phyloP scores from a whole-genome alignment of 2,797 vertebrate genomes.

The Sebastes hubbsi region DNA sequence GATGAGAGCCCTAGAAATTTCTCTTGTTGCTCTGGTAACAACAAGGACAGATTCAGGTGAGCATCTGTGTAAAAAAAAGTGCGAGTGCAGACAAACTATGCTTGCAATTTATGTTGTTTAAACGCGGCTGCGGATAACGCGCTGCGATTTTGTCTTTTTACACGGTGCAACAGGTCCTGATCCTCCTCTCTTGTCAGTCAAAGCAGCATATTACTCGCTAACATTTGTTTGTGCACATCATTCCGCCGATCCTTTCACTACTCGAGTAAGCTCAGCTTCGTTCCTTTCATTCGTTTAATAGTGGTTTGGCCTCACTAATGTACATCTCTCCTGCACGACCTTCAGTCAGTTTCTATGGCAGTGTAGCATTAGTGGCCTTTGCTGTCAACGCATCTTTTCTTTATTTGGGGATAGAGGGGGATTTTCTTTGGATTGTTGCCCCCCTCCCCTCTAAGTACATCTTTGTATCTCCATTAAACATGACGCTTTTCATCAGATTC shows the following conservation, averaged over 20 bases:
- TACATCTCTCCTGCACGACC: conserved; percentile 12
- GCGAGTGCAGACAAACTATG: neutral
- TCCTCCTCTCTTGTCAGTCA: conserved; percentile 1
- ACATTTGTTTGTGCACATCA: conserved; percentile 14
- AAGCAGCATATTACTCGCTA: neutral
- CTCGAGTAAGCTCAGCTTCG: conserved; percentile 1
- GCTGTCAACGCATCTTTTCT: conserved; percentile 46
- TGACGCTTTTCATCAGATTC: conserved; percentile 59
- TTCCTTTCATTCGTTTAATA: conserved; percentile 20
- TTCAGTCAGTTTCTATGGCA: conserved; percentile 23
- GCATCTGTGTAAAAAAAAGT: neutral
- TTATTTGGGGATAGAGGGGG: conserved; percentile 16
- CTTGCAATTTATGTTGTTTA: neutral
- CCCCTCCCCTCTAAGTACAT: conserved; percentile 3
- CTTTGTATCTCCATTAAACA: conserved; percentile 53
- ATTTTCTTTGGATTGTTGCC: conserved; percentile 23
- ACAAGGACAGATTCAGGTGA: conserved; percentile 59
- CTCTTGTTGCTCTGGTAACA: conserved; percentile 80
- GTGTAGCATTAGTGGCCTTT: conserved; percentile 55
- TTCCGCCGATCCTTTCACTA: conserved; percentile 6
- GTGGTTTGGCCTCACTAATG: conserved; percentile 35
- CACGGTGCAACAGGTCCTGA: conserved; percentile 33
- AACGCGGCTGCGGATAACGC: neutral
- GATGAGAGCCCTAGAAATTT: conserved; percentile 70
- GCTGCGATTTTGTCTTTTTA: neutral